Conservation (phyloP, 2,888 invertebrate genomes). For the Drosophila ustulata region DNA sequence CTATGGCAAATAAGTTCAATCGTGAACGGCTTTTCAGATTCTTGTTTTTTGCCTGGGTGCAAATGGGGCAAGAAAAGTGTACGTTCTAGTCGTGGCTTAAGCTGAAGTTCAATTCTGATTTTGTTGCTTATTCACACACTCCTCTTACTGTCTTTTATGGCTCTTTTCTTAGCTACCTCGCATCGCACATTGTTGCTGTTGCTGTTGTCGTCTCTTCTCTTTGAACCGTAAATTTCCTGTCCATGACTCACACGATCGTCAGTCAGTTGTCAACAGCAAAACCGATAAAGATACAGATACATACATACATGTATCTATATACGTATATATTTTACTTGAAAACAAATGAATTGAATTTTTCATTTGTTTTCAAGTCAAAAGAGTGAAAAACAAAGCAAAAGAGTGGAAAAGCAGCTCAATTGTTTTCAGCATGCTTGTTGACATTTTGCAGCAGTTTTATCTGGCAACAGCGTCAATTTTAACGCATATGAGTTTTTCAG, state of each 20-base stretch:
- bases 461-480: conserved; percentile 33
- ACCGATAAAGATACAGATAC: conserved; percentile 65
- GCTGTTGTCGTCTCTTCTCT: conserved; percentile 51
- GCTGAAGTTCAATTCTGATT: conserved; percentile 7
- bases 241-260: conserved; percentile 62
- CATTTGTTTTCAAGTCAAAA: conserved; percentile 51
- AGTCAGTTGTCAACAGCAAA: conserved; percentile 41
- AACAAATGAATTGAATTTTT: conserved; percentile 48
- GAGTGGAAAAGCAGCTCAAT: conserved; percentile 35
- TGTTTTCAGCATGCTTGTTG: conserved; percentile 31
- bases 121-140: conserved; percentile 31
- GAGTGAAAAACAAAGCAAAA: conserved; percentile 33
- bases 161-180: conserved; percentile 45
- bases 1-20: not conserved
- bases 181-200: conserved; percentile 30
- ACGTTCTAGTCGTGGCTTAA: not conserved
- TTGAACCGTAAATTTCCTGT: conserved; percentile 72
- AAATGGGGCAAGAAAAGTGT: not conserved
- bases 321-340: conserved; percentile 38
- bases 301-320: conserved; percentile 16
- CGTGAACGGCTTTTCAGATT: not conserved
- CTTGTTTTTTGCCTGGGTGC: not conserved
- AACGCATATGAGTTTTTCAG: conserved; percentile 25
- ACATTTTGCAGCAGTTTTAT: conserved; percentile 31
- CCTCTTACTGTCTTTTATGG: conserved; percentile 24